Conservation (phyloP, 2,797 vertebrate genomes). For the Scolopax rusticola region DNA sequence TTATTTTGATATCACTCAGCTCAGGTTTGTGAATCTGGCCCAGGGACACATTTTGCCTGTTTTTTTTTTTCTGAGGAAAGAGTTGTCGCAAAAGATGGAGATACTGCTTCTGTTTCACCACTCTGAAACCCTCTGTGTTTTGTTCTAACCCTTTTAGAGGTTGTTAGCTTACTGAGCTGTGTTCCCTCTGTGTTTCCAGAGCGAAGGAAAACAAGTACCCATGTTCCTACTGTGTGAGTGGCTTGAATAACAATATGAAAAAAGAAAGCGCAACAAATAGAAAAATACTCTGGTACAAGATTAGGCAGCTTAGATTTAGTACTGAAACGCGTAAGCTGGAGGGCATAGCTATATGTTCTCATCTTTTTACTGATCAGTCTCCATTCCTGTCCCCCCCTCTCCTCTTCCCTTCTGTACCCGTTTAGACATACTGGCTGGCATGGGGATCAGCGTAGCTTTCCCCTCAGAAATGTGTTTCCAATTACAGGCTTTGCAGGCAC, state of each 20-base stretch:
- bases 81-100: background rate
- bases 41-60: background rate
- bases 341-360: background rate
- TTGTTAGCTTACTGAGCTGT: slow-evolving; percentile 37
- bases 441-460: background rate
- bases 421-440: background rate
- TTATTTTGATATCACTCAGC: slow-evolving; percentile 26
- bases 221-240: background rate
- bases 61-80: background rate
- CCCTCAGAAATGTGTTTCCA: background rate
- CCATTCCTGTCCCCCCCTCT: background rate
- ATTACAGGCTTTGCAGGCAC: background rate
- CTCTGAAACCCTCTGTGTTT: slow-evolving; percentile 43
- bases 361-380: background rate
- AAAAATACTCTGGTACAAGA: slow-evolving; percentile 5
- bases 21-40: background rate
- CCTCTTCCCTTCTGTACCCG: rapidly evolving
- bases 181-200: slow-evolving; percentile 26
- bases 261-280: background rate
- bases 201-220: slow-evolving; percentile 3
- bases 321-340: background rate
- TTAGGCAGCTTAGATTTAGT: slow-evolving; percentile 1
- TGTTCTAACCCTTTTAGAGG: slow-evolving; percentile 53
- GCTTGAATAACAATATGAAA: background rate
- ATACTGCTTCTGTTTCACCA: background rate